Evolutionary conservation across 2,888 invertebrate species (phyloP), one percentile per base, ranked within the genome.

Genomic region (Celastrina argiolus): DNA sequence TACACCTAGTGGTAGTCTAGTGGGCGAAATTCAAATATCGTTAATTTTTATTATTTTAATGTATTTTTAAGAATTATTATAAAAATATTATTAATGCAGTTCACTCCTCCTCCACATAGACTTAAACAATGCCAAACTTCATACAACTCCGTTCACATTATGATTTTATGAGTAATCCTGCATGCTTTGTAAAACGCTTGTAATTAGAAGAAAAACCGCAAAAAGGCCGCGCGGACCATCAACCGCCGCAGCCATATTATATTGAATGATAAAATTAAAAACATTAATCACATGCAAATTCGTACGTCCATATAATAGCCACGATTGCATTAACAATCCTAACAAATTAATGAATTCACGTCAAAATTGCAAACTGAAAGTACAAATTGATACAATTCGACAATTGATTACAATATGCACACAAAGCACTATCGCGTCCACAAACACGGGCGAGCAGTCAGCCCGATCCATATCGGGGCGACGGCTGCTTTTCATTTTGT

Each of bases 351-450:
- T 82, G 84, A 85, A 84, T 83, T 78, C 82, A 81, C 81, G 81
- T 86, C 83, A 88, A 86, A 89, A 86, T 87, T 88, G 84, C 83
- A 84, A 88, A 88, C 87, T 85, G 84, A 81, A 82, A 85, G 84
- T 83, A 84, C 81, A 84, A 88, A 85, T 84, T 84, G 84, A 84
- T 85, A 82, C 85, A 85, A 85, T 87, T 83, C 83, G 83, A 83
- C 85, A 88, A 88, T 87, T 88, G 88, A 90, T 88, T 90, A 87
- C 89, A 83, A 88, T 87, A 88, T 90, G 84, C 86, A 87, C 87
- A 88, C 85, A 87, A 79, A 83, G 85, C 83, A 80, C 81, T 81
- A 83, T 82, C 81, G 78, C 76, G 80, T 87, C 82, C 85, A 84
- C 88, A 88, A 88, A 89, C 87, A 88, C 84, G 81, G 81, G 76